Percentiles rank a stretch among this genome's conserved stretches.
phyloP scores from a whole-genome alignment of 2,113 vertebrate species.

The Heterochromis multidens region DNA sequence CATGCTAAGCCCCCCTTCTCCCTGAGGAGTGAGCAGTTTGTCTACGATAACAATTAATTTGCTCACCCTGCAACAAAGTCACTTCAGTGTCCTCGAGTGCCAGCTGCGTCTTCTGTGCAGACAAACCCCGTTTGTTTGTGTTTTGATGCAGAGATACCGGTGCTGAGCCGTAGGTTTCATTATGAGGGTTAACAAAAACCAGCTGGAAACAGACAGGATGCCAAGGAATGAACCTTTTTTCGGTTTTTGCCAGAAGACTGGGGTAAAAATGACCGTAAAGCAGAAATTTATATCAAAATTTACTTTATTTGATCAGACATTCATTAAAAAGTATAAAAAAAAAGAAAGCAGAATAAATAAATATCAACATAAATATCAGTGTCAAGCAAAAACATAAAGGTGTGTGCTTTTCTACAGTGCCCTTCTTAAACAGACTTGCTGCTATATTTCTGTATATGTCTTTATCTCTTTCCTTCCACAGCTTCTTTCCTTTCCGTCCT shows the following conservation, averaged over 20 bases:
- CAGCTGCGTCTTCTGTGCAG: conserved; percentile 23
- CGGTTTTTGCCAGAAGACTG: neutral
- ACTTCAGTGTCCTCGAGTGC: neutral
- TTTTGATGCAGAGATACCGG: neutral
- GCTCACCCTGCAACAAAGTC: conserved; percentile 35
- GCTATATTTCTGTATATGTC: neutral
- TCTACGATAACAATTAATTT: conserved; percentile 27
- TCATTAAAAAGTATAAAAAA: neutral
- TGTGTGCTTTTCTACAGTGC: conserved; percentile 21
- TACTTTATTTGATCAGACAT: conserved; percentile 38
- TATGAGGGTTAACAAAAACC: neutral
- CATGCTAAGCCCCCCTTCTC: neutral
- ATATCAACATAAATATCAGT: conserved; percentile 46
- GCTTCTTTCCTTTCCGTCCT: neutral
- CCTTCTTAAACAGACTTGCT: conserved; percentile 39
- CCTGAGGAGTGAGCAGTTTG: neutral
- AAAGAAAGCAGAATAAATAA: conserved; percentile 41
- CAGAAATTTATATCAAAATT: conserved; percentile 34
- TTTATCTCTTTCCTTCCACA: neutral
- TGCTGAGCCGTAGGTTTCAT: conserved; percentile 9
- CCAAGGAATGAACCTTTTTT: neutral
- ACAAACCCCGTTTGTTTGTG: neutral
- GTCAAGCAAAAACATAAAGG: conserved; percentile 6
- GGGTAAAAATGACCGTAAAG: neutral
- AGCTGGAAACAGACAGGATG: neutral